phyloP scores from a whole-genome alignment of 2,113 vertebrate species.

The Cyanoliseus patagonus region DNA sequence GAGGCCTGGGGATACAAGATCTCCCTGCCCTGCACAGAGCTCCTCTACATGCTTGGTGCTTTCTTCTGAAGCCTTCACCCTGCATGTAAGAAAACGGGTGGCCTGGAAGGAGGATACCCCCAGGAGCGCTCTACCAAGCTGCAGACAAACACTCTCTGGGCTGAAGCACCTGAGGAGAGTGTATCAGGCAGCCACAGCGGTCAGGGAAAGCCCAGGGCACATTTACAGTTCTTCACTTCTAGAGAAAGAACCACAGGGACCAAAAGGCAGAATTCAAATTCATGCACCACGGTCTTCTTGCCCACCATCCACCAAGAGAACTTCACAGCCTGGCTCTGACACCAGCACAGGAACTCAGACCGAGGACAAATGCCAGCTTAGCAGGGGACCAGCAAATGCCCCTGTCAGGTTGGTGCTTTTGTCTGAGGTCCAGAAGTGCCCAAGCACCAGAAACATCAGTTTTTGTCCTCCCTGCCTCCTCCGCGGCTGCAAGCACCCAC shows the following conservation, averaged over 20 bases:
- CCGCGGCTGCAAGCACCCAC: constrained; percentile 58
- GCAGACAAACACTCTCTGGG: neutral
- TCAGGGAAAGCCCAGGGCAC: neutral
- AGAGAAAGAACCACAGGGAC: neutral
- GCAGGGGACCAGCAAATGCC: neutral
- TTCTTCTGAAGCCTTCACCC: neutral
- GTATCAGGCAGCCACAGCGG: rapidly evolving
- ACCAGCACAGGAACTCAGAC: neutral
- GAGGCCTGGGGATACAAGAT: neutral
- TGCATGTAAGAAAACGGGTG: neutral
- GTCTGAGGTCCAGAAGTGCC: neutral
- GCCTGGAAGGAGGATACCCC: neutral
- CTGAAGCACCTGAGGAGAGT: neutral
- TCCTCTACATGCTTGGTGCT: neutral
- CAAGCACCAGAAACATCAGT: neutral
- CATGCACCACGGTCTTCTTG: neutral
- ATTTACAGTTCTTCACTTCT: neutral
- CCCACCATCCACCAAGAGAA: neutral
- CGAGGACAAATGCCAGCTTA: neutral
- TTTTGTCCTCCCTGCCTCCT: neutral
- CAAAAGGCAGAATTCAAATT: neutral
- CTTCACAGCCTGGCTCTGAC: neutral
- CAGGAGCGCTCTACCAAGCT: neutral
- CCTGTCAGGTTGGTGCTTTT: neutral
- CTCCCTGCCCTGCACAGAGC: neutral